A percentile compares a stretch with the other conserved stretches of the same genome.
Conservation (phyloP, 2,797 vertebrate species). For the Gadopsis bispinosus region DNA sequence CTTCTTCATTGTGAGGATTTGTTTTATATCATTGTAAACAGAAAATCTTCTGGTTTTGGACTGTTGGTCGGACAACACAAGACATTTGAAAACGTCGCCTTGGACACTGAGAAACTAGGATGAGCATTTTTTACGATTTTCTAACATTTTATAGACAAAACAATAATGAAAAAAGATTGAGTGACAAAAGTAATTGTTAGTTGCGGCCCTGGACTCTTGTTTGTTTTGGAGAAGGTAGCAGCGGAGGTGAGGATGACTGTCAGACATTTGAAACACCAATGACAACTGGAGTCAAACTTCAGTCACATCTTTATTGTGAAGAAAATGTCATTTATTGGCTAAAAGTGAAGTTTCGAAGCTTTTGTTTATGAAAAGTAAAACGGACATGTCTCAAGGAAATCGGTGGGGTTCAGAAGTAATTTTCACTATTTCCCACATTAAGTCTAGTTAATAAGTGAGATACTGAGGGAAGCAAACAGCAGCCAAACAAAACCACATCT, state of each 20-base stretch:
- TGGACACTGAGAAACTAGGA: no score
- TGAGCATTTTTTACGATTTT: neutral
- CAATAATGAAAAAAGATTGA: neutral
- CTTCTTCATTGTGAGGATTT: neutral
- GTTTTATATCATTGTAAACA: neutral
- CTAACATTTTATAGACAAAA: neutral
- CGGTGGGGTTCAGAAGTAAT: neutral
- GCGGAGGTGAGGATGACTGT: neutral
- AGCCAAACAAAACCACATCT: neutral
- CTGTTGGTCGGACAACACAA: neutral
- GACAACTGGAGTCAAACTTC: neutral
- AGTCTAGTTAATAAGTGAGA: neutral
- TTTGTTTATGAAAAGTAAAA: slow-evolving; percentile 1
- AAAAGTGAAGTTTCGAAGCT: neutral
- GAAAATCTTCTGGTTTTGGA: neutral
- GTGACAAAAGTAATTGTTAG: neutral
- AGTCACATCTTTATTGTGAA: neutral
- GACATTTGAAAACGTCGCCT: neutral
- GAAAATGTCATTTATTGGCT: neutral
- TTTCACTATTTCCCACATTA: neutral
- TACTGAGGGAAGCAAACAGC: neutral
- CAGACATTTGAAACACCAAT: neutral
- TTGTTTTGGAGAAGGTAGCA: neutral
- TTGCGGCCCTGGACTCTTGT: neutral
- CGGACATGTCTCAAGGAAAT: neutral